phyloP scores from a whole-genome alignment of 35 echinoderm and acorn worm species.

The Hemicentrotus pulcherrimus region DNA sequence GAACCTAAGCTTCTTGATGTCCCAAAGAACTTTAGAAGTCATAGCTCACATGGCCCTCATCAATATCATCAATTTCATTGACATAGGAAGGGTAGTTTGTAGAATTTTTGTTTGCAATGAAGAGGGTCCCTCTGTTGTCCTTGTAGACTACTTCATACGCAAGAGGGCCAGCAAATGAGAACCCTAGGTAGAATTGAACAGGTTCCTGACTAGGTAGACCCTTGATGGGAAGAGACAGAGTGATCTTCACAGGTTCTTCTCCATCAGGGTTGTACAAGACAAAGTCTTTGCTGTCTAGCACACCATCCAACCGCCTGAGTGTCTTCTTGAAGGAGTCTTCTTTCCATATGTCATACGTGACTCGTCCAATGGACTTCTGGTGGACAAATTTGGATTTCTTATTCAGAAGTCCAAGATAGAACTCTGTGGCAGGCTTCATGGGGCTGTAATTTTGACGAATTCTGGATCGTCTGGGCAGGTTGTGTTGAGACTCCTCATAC shows the following conservation, averaged over 20 bases:
- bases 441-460: background rate
- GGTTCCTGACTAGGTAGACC: conserved; percentile 49
- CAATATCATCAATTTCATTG: background rate
- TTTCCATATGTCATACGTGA: conserved; percentile 30
- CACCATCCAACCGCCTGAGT: conserved; percentile 15
- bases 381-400: background rate
- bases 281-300: conserved; percentile 15
- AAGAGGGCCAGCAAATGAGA: conserved; percentile 64
- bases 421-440: conserved; percentile 27
- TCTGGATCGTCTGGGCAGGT: background rate
- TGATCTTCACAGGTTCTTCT: conserved; percentile 37
- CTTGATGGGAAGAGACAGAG: conserved; percentile 35
- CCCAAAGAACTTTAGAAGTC: background rate
- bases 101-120: conserved; percentile 16
- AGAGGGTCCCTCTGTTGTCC: background rate
- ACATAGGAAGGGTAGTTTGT: conserved; percentile 25
- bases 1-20: background rate
- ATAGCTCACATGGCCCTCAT: background rate
- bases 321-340: background rate
- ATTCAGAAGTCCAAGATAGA: background rate
- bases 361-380: background rate
- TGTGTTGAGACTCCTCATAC: background rate
- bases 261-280: background rate
- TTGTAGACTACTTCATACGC: conserved; percentile 65
- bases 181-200: conserved; percentile 69